Base-by-base conservation (phyloP, 2,113 vertebrate genomes). In the Taxidea taxus region DNA sequence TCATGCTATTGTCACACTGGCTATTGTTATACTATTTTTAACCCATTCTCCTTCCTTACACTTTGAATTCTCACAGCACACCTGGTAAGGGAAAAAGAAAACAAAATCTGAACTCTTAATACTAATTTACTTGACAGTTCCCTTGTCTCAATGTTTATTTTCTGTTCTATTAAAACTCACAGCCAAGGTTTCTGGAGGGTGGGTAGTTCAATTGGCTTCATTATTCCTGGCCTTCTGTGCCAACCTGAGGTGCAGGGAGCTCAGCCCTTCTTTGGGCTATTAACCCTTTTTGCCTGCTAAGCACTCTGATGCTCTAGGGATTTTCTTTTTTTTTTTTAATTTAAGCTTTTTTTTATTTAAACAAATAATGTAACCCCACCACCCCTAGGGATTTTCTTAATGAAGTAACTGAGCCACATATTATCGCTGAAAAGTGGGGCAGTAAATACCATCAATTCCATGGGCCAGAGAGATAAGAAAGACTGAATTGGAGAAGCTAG, bases 81-180 rank as follows among this genome's bases (percentile, higher is more conserved):
- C 89, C 90, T 92, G 66, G 68, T 85, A 84, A 94, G 44, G 94
- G 78, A 31, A 94, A 84, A 90, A 87, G 51, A 62, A 95, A 95
- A 88, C 83, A 97, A 90, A 97, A 80, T 51, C 70, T 90, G 68
- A 42, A 89, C 68, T 83, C n/a, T 87, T 94, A 80, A 27, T 56
- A 93, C 93, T 85, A 42, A 97, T 95, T 92, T 94, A n/a, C 83
- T 49, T 0, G 25, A 91, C 93, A 91, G 85, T 91, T 85, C 85
- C 51, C 80, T 91, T 81, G 56, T 92, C 51, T 86, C 64, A 42
- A 14, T 4, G 34, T 83, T 90, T 72, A 85, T 80, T 96, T 97
- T 94, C 54, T 90, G 64, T 92, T 93, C 81, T 92, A 54, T 87
- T 51, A 80, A 86, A 56, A 90, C 34, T 74, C 16, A 25, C 8